These are phyloP conservation scores for Anableps anableps DNA, from an alignment of 2,797 vertebrate genomes.

Conservation along the genomic window DNA sequence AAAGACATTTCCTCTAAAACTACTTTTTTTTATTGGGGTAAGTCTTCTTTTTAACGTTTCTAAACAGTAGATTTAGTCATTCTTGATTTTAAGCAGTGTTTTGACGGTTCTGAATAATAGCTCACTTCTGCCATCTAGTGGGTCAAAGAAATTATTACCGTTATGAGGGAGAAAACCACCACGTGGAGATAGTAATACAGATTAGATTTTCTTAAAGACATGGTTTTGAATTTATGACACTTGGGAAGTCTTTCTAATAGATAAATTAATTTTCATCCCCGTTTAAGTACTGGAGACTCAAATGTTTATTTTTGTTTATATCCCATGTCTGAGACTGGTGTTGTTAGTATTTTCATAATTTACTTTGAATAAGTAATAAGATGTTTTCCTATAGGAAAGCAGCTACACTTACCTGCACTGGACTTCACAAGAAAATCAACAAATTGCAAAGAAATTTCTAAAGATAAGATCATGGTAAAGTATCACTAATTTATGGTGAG, in stretches of 20 bases:
- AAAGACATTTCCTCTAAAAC: not conserved
- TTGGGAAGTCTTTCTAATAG: not conserved
- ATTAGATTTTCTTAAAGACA: not conserved
- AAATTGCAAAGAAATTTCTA: not conserved
- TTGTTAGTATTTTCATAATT: too few relatives aligned
- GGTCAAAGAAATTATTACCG: slow-evolving; percentile 25
- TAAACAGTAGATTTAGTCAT: not conserved
- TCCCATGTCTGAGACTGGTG: too few relatives aligned
- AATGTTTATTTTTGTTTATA: not conserved
- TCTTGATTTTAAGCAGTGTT: not conserved
- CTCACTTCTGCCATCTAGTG: slow-evolving; percentile 71
- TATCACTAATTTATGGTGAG: not conserved
- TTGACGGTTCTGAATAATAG: slow-evolving; percentile 24
- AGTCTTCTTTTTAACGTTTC: not conserved
- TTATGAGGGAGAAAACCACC: too few relatives aligned
- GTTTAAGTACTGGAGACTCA: not conserved
- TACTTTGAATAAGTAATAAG: too few relatives aligned
- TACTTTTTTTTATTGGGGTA: not conserved
- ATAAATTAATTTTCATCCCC: not conserved
- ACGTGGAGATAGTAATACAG: too few relatives aligned
- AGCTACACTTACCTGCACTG: not conserved
- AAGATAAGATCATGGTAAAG: not conserved
- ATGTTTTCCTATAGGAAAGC: not conserved
- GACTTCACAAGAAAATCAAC: not conserved
- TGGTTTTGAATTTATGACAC: not conserved